Conservation (phyloP, 2,888 invertebrate species). For the Chloroclysta siterata region DNA sequence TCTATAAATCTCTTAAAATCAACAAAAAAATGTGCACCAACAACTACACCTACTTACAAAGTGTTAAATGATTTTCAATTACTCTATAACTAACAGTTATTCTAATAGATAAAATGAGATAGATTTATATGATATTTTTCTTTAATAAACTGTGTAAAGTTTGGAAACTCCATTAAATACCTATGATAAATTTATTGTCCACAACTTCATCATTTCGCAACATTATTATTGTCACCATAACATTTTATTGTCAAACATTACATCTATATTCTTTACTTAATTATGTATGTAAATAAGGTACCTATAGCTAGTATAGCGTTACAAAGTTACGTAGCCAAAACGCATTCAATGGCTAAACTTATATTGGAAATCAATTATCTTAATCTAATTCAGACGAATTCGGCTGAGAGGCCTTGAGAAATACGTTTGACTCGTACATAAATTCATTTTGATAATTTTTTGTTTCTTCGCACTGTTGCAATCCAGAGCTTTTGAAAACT, state of each 20-base stretch:
- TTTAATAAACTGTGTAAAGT: slow-evolving; percentile 27
- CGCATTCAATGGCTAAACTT: background rate
- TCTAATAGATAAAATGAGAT: slow-evolving; percentile 28
- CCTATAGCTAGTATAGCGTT: slow-evolving; percentile 27
- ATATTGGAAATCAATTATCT: slow-evolving; percentile 8
- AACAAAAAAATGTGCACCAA: slow-evolving; percentile 77
- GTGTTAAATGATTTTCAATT: slow-evolving; percentile 55
- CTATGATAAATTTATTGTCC: slow-evolving; percentile 14
- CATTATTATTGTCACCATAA: slow-evolving; percentile 27
- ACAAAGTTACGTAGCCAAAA: slow-evolving; percentile 24
- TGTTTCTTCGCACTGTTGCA: background rate
- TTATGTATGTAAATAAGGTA: slow-evolving; percentile 4
- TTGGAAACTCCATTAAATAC: slow-evolving; percentile 20
- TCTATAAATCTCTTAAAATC: slow-evolving; percentile 53
- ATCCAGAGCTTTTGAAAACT: background rate
- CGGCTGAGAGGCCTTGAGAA: slow-evolving; percentile 25
- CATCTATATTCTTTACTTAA: slow-evolving; percentile 14
- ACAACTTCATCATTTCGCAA: slow-evolving; percentile 20
- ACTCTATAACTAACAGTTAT: slow-evolving; percentile 36
- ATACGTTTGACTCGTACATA: slow-evolving; percentile 10
- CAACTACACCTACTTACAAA: slow-evolving; percentile 71
- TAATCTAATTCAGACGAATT: slow-evolving; percentile 25
- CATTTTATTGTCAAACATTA: slow-evolving; percentile 38
- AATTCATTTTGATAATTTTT: slow-evolving; percentile 24
- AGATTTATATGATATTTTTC: slow-evolving; percentile 27